Evolutionary conservation across 2,113 vertebrate genomes (phyloP).

Genomic region (Hippocampus barbouri): DNA sequence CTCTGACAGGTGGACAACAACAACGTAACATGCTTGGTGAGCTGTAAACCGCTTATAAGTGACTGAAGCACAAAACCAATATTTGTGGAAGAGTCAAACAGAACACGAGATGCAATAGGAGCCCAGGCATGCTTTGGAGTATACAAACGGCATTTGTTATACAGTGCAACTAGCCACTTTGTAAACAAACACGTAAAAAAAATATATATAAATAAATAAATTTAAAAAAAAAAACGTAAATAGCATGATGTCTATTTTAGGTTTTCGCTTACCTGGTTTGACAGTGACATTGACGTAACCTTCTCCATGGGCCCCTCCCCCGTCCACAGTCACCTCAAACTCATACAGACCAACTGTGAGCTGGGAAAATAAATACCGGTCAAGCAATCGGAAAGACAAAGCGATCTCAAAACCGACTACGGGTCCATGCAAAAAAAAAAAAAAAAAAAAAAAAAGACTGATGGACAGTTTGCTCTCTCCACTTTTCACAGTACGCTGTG

Average conservation of each 20-base stretch:
- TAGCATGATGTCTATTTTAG: not conserved
- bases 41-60: constrained; percentile 2
- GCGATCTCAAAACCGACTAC: not conserved
- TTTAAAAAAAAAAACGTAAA: not conserved
- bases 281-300: constrained; percentile 95
- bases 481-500: too few relatives aligned
- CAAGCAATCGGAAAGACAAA: constrained; percentile 12
- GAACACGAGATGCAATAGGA: not conserved
- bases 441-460: too few relatives aligned
- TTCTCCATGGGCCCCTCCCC: constrained; percentile 80
- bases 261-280: constrained; percentile 81
- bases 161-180: too few relatives aligned
- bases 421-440: too few relatives aligned
- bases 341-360: constrained; percentile 93
- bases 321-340: constrained; percentile 85
- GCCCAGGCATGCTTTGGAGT: too few relatives aligned
- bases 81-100: not conserved
- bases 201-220: too few relatives aligned
- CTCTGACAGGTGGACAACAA: constrained; percentile 72
- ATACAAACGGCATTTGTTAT: too few relatives aligned
- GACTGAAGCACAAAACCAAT: not conserved
- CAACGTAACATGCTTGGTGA: constrained; percentile 15
- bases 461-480: too few relatives aligned
- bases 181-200: too few relatives aligned
- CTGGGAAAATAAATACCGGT: constrained; percentile 60